Base-by-base conservation (phyloP, 2,888 invertebrate species). In the Lathronympha strigana region DNA sequence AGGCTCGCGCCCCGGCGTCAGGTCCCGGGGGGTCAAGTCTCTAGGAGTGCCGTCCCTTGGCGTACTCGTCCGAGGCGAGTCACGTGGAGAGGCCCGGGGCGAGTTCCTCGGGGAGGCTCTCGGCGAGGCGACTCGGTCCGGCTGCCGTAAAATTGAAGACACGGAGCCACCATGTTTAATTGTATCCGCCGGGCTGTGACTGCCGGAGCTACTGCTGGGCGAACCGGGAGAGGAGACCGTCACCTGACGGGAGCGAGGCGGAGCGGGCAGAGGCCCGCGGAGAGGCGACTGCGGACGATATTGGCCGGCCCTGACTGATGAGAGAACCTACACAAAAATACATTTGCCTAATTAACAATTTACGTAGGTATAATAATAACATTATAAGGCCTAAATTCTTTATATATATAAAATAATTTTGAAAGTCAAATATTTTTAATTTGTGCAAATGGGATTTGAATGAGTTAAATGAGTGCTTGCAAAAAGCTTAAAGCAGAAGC, bases 171-270 rank as follows among this genome's bases (percentile, higher is more conserved):
- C 90, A 85, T 95, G 94, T 82, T 95, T 95, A 84, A 95, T 94
- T 71, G 95, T 95, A 79, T 95, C 96, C 75, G 96, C 95, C 75
- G 96, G 96, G 79, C 95, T 95, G 83, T 95, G 95, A 75, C 95
- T 95, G 82, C 95, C 96, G 80, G 96, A 95, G 92, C 96, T 95
- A 93, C 94, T 96, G 94, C 96, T 96, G 94, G 96, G 96, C 84
- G 96, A 96, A 93, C 95, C 96, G 93, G 96, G 96, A 81, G 96
- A 95, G 82, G 95, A 87, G 47, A 87, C 86, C 73, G 87, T 88
- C 88, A 84, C 91, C 81, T 87, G 90, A 73, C 88, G 88, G 84
- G 90, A 83, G 83, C 89, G 89, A 81, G 90, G 86, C 69, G 89
- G 88, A 78, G 89, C 92, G 90, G 92, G 87, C 87, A 92, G 87